Evolutionary conservation across 2,888 invertebrate genomes (phyloP).

Genomic region (Achlya flavicornis): DNA sequence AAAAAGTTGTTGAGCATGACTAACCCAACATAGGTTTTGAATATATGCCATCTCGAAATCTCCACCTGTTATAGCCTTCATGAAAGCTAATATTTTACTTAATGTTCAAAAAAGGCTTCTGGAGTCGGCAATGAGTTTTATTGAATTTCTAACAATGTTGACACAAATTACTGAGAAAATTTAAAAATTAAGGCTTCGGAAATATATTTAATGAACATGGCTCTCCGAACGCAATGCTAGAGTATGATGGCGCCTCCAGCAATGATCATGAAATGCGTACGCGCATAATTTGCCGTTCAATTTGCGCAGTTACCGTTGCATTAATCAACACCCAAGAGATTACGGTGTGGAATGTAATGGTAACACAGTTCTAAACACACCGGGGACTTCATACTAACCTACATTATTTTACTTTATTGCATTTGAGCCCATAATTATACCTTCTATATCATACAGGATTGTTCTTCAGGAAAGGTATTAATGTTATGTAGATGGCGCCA

Average conservation of each 20-base stretch:
- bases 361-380: slow-evolving; percentile 43
- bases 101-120: too few relatives aligned
- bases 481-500: too few relatives aligned
- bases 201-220: neutral
- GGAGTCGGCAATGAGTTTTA: too few relatives aligned
- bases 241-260: neutral
- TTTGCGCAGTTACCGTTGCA: slow-evolving; percentile 38
- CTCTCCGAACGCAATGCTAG: neutral
- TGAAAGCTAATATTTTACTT: too few relatives aligned
- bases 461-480: too few relatives aligned
- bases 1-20: too few relatives aligned
- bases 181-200: neutral
- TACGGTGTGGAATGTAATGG: slow-evolving; percentile 22
- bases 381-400: slow-evolving; percentile 23
- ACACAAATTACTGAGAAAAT: too few relatives aligned
- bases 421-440: slow-evolving; percentile 19
- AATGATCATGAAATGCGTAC: slow-evolving; percentile 28
- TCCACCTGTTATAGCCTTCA: too few relatives aligned
- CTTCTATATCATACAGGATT: slow-evolving; percentile 13
- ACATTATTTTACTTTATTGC: slow-evolving; percentile 11
- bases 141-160: too few relatives aligned
- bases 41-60: too few relatives aligned
- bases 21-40: too few relatives aligned
- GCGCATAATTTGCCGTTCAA: slow-evolving; percentile 37
- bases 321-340: slow-evolving; percentile 43